Percentiles rank a stretch among this genome's conserved stretches.
Evolutionary conservation across 2,797 vertebrate species (phyloP).

Genomic region (Coccyzus lansbergi): DNA sequence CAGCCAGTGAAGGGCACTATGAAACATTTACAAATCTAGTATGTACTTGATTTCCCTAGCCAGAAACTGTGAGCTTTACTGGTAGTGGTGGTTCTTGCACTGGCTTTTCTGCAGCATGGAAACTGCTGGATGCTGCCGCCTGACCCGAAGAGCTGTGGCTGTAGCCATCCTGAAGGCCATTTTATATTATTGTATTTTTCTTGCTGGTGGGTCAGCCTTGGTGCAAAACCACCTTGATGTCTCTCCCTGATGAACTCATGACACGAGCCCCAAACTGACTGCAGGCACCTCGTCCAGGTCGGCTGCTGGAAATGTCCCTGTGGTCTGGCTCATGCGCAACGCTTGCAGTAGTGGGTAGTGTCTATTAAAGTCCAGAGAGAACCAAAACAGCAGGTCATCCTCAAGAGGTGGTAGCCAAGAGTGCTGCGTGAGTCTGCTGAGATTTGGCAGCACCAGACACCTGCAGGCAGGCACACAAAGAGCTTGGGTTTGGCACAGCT

Average conservation of each 20-base stretch:
- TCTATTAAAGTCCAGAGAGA: background rate
- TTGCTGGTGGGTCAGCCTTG: background rate
- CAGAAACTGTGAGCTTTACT: background rate
- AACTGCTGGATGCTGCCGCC: background rate
- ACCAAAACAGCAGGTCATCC: background rate
- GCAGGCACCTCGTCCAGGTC: background rate
- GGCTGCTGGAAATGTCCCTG: background rate
- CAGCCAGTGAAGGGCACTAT: background rate
- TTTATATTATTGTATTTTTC: background rate
- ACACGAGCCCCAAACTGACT: background rate
- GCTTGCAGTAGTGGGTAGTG: accelerated
- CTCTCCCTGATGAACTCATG: background rate
- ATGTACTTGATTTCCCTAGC: background rate
- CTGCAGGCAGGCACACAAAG: accelerated
- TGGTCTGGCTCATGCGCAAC: background rate
- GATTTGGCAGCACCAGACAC: background rate
- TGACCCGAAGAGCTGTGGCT: background rate
- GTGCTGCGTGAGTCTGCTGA: accelerated
- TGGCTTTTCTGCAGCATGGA: background rate
- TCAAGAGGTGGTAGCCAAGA: background rate
- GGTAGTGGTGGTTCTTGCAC: background rate
- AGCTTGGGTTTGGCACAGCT: accelerated
- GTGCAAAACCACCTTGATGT: background rate
- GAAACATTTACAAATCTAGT: background rate
- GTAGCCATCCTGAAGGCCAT: background rate